Percentiles rank a stretch among this genome's conserved stretches.
These are phyloP conservation scores for Pipa parva DNA, from an alignment of 2,113 vertebrate genomes.

Conservation along the genomic window DNA sequence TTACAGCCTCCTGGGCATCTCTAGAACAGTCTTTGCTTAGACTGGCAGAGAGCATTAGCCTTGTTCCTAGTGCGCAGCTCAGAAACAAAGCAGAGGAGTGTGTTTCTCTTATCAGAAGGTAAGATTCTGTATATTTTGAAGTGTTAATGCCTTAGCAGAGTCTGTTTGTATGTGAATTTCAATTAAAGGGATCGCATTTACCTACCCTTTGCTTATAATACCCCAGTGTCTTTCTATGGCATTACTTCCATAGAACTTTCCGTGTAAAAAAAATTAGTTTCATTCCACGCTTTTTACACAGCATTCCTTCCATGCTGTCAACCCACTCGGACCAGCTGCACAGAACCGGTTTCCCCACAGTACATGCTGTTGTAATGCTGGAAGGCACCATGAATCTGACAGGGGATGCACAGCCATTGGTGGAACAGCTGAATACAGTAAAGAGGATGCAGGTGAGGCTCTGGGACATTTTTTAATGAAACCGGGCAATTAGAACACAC, in stretches of 20 bases:
- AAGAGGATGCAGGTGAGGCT: constrained; percentile 95
- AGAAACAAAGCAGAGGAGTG: constrained; percentile 78
- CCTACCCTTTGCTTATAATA: too few species aligned
- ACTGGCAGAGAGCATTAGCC: constrained; percentile 73
- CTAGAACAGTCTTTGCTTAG: constrained; percentile 82
- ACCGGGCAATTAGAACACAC: too few species aligned
- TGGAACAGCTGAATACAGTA: constrained; percentile 97
- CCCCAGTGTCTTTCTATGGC: too few species aligned
- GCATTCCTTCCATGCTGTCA: constrained; percentile 84
- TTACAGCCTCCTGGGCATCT: constrained; percentile 78
- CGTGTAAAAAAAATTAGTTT: background rate
- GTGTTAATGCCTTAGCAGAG: too few species aligned
- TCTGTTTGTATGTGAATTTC: too few species aligned
- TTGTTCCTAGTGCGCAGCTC: constrained; percentile 67
- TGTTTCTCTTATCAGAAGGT: constrained; percentile 84
- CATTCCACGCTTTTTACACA: constrained; percentile 47
- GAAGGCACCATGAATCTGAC: constrained; percentile 98
- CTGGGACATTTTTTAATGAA: too few species aligned
- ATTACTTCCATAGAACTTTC: too few species aligned
- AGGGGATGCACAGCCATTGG: constrained; percentile 84
- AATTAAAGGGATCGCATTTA: too few species aligned
- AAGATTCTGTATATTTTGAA: constrained; percentile 25
- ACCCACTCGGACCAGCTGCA: constrained; percentile 70
- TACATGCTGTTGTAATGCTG: constrained; percentile 89
- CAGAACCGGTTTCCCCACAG: constrained; percentile 82